phyloP scores from a whole-genome alignment of 2,797 vertebrate species.

The Tokudaia tokunoshimensis region DNA sequence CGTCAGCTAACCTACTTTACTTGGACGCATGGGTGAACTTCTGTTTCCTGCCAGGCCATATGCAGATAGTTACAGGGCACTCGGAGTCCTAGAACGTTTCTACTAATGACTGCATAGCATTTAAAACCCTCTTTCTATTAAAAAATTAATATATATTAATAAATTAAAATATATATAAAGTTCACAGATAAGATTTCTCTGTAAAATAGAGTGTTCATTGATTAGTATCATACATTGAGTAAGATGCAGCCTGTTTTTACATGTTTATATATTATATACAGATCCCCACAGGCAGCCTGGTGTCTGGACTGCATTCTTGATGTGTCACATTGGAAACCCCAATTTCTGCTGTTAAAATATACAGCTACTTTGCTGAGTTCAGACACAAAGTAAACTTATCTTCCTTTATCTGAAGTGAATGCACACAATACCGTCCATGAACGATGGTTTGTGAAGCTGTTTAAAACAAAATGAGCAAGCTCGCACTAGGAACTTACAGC shows the following conservation, averaged over 20 bases:
- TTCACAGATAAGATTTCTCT: slow-evolving; percentile 90
- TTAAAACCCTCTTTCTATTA: slow-evolving; percentile 87
- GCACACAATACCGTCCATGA: slow-evolving; percentile 88
- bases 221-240: slow-evolving; percentile 91
- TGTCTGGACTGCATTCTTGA: slow-evolving; percentile 83
- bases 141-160: slow-evolving; percentile 84
- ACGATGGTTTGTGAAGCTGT: slow-evolving; percentile 89
- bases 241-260: slow-evolving; percentile 92
- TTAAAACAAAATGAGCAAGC: slow-evolving; percentile 86
- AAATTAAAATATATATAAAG: slow-evolving; percentile 90
- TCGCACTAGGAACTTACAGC: slow-evolving; percentile 84
- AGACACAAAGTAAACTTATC: slow-evolving; percentile 89
- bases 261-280: slow-evolving; percentile 89
- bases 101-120: slow-evolving; percentile 88
- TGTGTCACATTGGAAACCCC: slow-evolving; percentile 84
- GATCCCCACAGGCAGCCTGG: slow-evolving; percentile 82
- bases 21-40: slow-evolving; percentile 83
- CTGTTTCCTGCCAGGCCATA: slow-evolving; percentile 78
- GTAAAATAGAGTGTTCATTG: slow-evolving; percentile 90
- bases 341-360: slow-evolving; percentile 88
- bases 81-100: slow-evolving; percentile 75
- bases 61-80: slow-evolving; percentile 77
- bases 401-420: slow-evolving; percentile 87
- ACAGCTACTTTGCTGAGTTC: slow-evolving; percentile 89
- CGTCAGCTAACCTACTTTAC: slow-evolving; percentile 85